A percentile compares a stretch with the other conserved stretches of the same genome.
These are phyloP conservation scores for Trinorchestia longiramus DNA, from an alignment of 1,140 invertebrate genomes.

Conservation along the genomic window DNA sequence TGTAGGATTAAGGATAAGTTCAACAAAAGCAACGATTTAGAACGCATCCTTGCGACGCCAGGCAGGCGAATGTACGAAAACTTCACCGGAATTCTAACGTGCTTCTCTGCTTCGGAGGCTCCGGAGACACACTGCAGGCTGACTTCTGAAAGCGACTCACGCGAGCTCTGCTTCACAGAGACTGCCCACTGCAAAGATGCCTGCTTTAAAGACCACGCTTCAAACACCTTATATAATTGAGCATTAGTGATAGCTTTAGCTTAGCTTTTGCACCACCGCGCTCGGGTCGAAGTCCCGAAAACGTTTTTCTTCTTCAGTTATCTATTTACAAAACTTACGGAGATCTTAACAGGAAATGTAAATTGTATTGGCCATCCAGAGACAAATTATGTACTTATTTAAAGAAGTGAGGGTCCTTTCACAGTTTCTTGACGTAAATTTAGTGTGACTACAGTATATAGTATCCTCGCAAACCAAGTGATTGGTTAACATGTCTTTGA, in stretches of 20 bases:
- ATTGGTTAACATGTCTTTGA: neutral
- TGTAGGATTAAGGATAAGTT: constrained; percentile 49
- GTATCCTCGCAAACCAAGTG: too few species aligned
- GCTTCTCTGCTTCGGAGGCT: constrained; percentile 21
- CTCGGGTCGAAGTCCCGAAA: neutral
- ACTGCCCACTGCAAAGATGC: constrained; percentile 15
- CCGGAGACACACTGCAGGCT: neutral
- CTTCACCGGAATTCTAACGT: constrained; percentile 12
- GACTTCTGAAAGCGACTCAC: neutral
- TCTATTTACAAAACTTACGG: neutral
- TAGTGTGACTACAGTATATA: neutral
- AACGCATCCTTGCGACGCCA: constrained; percentile 33
- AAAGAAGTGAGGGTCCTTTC: neutral
- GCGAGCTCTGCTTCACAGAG: neutral
- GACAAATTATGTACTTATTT: neutral
- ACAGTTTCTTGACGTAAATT: neutral
- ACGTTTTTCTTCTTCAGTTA: neutral
- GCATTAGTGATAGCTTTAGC: neutral
- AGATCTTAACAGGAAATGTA: neutral
- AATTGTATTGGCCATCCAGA: neutral
- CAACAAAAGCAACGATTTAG: constrained; percentile 54
- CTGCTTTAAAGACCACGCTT: neutral
- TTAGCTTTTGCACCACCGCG: neutral
- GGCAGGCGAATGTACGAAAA: neutral
- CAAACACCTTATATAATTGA: constrained; percentile 2